Evolutionary conservation across 2,113 vertebrate genomes (phyloP), one percentile per base, ranked within the genome.

Genomic region (Diphyllodes magnificus): DNA sequence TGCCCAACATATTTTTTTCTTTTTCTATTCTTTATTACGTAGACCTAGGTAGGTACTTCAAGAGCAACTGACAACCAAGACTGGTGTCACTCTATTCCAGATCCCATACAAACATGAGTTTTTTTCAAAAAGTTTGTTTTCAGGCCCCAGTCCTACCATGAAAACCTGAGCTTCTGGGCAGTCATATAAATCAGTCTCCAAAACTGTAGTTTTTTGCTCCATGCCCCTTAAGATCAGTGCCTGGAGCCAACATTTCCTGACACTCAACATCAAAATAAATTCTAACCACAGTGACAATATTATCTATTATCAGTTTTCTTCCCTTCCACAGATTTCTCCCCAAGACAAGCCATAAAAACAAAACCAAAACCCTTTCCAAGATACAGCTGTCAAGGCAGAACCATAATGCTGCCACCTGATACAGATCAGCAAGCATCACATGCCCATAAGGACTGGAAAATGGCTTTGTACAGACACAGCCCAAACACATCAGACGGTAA

Each of bases 71-170:
- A 56, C 5, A 86, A 25, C 15, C 35, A 83, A 69, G 35, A 61
- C 30, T 31, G 11, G 5, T 21, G n/a, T 39, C 45, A 30, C 5
- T n/a, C 16, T 68, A 13, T 13, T 82, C 20, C 63, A 80, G 15
- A 68, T 35, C 4, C 37, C 42, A 40, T 8, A 59, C 24, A 90
- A 39, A 11, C 19, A 54, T 2, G 10, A 0, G 0, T 1, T 51
- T 65, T 72, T n/a, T 63, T 15, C 7, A 57, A 19, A 45, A 84
- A 4, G 3, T 30, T 37, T 15, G 8, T 35, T 94, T 85, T 45
- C 39, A 83, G 50, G 21, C 9, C 4, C 40, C 11, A 82, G 30
- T 73, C 19, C 44, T n/a, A 76, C 31, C 39, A 49, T 1, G 3
- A 82, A 56, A 79, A 70, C 12, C 11, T 61, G 18, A 61, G 23